phyloP scores from a whole-genome alignment of 1,140 invertebrate species.

The Chironomus striatipennis region DNA sequence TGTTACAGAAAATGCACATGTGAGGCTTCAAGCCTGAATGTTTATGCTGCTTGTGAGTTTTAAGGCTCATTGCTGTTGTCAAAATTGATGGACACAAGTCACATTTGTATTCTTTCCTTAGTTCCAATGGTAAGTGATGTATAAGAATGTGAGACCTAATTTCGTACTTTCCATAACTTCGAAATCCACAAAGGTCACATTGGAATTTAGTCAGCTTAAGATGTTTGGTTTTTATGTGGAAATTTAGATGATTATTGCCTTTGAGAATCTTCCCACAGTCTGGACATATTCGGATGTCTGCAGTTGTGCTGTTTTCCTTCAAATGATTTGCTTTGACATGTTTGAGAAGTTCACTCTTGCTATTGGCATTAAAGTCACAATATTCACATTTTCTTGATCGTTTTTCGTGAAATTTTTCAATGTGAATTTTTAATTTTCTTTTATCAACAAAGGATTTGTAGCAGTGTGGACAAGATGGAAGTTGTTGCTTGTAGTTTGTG shows the following conservation, averaged over 20 bases:
- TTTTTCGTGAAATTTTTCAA: background rate
- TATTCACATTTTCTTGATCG: background rate
- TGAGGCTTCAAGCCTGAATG: background rate
- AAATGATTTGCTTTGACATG: background rate
- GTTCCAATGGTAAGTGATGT: conserved; percentile 6
- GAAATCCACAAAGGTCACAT: background rate
- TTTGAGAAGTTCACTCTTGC: background rate
- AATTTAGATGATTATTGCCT: conserved; percentile 18
- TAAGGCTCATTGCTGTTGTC: background rate
- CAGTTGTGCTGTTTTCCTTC: background rate
- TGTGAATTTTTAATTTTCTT: background rate
- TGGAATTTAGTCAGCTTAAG: background rate
- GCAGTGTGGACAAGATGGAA: background rate
- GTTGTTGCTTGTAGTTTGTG: background rate
- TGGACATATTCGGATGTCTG: background rate
- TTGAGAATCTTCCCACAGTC: background rate
- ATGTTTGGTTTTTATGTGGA: conserved; percentile 16
- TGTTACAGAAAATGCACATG: background rate
- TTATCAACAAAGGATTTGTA: background rate
- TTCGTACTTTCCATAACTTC: background rate
- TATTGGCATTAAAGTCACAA: background rate
- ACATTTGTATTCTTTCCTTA: background rate
- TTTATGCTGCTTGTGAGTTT: conserved; percentile 6
- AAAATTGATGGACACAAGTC: background rate
- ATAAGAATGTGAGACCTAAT: conserved; percentile 1